Percentiles rank a stretch among this genome's conserved stretches.
Evolutionary conservation across 2,113 vertebrate genomes (phyloP).

Genomic region (Erpornis zantholeuca): DNA sequence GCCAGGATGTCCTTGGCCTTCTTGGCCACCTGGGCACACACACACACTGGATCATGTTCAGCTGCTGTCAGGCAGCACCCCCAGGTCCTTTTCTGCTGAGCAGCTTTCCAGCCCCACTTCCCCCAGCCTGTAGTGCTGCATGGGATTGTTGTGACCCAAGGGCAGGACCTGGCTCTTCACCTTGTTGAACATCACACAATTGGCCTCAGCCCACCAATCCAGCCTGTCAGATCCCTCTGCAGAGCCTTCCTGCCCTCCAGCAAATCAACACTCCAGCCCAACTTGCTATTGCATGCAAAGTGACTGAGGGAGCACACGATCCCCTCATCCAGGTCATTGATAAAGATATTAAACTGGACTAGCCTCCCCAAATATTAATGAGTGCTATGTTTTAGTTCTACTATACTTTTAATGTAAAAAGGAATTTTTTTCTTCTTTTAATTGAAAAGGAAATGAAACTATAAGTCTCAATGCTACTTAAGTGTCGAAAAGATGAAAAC

Average conservation of each 20-base stretch:
- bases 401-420: background rate
- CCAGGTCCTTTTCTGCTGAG: background rate
- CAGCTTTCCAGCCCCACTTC: background rate
- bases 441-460: background rate
- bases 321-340: background rate
- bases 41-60: background rate
- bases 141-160: background rate
- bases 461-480: background rate
- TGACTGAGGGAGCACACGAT: background rate
- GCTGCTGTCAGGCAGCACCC: fast-evolving
- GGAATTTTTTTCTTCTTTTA: too few species aligned
- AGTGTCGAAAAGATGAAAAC: background rate
- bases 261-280: background rate
- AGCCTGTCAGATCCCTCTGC: background rate
- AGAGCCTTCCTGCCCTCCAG: background rate
- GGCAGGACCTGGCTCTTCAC: fast-evolving
- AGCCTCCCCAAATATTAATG: background rate
- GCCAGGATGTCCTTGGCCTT: background rate
- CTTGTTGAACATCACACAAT: background rate
- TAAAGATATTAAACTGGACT: background rate
- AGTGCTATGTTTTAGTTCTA: background rate
- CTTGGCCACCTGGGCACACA: background rate
- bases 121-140: fast-evolving
- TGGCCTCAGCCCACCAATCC: background rate
- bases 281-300: background rate